These are phyloP conservation scores for Seriola quinqueradiata DNA, from an alignment of 2,113 vertebrate genomes.

Conservation along the genomic window DNA sequence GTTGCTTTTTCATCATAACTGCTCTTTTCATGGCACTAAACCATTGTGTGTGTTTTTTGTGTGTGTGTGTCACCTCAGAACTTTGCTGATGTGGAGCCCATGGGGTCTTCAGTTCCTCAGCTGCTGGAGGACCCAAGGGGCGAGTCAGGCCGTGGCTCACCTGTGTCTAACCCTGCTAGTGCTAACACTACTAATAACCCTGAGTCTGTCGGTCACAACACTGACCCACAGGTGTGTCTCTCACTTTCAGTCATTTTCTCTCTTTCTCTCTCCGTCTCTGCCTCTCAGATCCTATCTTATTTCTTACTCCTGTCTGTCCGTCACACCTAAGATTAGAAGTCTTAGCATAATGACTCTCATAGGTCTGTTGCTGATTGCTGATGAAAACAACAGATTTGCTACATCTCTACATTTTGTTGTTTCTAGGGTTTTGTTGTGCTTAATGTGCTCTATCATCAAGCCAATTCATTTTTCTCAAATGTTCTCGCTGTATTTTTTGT, in stretches of 20 bases:
- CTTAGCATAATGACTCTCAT: background rate
- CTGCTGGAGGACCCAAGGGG: conserved; percentile 60
- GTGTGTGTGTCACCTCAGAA: conserved; percentile 79
- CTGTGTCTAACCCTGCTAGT: conserved; percentile 78
- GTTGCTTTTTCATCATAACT: background rate
- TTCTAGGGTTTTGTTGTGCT: background rate
- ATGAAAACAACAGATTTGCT: background rate
- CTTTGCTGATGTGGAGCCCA: conserved; percentile 66
- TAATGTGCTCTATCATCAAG: background rate
- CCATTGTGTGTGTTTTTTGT: conserved; percentile 54
- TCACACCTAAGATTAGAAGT: background rate
- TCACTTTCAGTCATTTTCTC: conserved; percentile 23
- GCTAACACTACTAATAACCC: conserved; percentile 84
- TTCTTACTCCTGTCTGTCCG: background rate
- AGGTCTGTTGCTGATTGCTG: background rate
- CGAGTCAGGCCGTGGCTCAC: conserved; percentile 63
- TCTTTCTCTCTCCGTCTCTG: background rate
- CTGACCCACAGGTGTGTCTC: conserved; percentile 82
- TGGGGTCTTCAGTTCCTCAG: conserved; percentile 69
- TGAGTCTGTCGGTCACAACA: conserved; percentile 75
- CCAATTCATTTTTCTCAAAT: background rate
- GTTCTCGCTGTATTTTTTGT: background rate
- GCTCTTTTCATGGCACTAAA: conserved; percentile 29
- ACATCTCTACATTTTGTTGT: background rate
- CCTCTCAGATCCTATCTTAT: background rate